Percentiles rank a stretch among this genome's conserved stretches.
These are phyloP conservation scores for Melipona quadrifasciata DNA, from an alignment of 1,140 invertebrate genomes.

Conservation along the genomic window DNA sequence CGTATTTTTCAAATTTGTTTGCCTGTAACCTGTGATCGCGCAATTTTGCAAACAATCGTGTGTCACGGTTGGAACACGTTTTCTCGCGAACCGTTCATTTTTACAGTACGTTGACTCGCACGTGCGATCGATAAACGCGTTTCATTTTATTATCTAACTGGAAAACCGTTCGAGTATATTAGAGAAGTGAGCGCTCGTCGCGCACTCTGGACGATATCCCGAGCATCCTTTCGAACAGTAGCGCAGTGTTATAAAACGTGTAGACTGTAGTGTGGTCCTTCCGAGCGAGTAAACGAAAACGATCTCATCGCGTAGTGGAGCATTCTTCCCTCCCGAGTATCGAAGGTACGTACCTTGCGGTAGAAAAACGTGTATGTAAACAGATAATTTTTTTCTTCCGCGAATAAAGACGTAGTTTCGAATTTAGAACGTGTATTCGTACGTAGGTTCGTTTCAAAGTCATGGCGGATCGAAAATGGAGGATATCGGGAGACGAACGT, in stretches of 20 bases:
- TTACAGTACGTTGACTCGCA: neutral
- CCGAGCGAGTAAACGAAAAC: conserved; percentile 24
- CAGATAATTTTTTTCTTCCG: neutral
- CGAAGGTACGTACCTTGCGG: neutral
- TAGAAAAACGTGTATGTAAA: conserved; percentile 2
- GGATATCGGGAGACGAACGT: neutral
- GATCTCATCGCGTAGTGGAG: neutral
- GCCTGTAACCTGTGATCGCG: too few relatives aligned
- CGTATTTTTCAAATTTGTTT: neutral
- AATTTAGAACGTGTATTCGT: neutral
- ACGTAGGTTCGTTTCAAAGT: neutral
- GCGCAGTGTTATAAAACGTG: neutral
- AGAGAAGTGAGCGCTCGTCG: neutral
- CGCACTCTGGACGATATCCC: neutral
- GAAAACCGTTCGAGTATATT: neutral
- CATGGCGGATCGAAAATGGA: too few relatives aligned
- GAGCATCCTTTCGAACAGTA: neutral
- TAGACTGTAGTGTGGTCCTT: neutral
- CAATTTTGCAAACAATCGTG: neutral
- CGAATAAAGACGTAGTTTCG: too few relatives aligned
- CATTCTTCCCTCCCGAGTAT: neutral
- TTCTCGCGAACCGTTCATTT: neutral
- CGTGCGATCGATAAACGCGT: neutral
- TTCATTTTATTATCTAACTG: neutral
- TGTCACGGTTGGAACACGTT: neutral